Conservation (phyloP, 2,113 vertebrate species). For the Seriola rivoliana region DNA sequence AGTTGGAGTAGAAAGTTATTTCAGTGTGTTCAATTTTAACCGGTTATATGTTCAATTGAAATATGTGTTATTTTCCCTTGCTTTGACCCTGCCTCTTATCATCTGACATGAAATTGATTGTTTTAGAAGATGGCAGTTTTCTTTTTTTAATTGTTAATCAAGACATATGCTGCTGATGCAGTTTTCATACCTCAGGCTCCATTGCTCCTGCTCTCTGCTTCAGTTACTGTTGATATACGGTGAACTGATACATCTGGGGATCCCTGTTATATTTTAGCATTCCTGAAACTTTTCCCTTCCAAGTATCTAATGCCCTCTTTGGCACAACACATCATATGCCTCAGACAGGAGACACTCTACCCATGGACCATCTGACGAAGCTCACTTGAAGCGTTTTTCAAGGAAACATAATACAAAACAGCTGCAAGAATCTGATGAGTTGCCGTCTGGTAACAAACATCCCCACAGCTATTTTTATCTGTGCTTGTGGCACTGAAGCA, state of each 20-base stretch:
- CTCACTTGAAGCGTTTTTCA: slow-evolving; percentile 46
- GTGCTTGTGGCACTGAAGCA: slow-evolving; percentile 46
- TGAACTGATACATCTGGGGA: slow-evolving; percentile 32
- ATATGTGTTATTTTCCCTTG: not conserved
- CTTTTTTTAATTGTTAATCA: slow-evolving; percentile 6
- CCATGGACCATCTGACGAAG: slow-evolving; percentile 49
- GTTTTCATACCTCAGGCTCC: not conserved
- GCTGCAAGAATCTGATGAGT: slow-evolving; percentile 80
- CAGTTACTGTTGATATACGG: slow-evolving; percentile 14
- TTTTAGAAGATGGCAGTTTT: not conserved
- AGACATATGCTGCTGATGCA: not conserved
- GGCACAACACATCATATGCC: slow-evolving; percentile 42
- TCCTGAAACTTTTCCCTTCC: slow-evolving; percentile 40
- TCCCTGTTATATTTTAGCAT: slow-evolving; percentile 38
- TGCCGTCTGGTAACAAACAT: slow-evolving; percentile 75
- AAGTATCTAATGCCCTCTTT: slow-evolving; percentile 39
- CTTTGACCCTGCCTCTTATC: not conserved
- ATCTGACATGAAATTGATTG: slow-evolving; percentile 17
- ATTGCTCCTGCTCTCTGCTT: slow-evolving; percentile 1
- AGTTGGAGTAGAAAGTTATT: slow-evolving; percentile 50
- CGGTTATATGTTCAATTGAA: slow-evolving; percentile 28
- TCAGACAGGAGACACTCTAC: slow-evolving; percentile 56
- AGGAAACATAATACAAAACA: slow-evolving; percentile 73
- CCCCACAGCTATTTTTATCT: slow-evolving; percentile 78
- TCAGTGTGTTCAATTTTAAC: slow-evolving; percentile 38